These are phyloP conservation scores for Drosophila ezoana DNA, from an alignment of 2,888 invertebrate genomes.

Conservation along the genomic window DNA sequence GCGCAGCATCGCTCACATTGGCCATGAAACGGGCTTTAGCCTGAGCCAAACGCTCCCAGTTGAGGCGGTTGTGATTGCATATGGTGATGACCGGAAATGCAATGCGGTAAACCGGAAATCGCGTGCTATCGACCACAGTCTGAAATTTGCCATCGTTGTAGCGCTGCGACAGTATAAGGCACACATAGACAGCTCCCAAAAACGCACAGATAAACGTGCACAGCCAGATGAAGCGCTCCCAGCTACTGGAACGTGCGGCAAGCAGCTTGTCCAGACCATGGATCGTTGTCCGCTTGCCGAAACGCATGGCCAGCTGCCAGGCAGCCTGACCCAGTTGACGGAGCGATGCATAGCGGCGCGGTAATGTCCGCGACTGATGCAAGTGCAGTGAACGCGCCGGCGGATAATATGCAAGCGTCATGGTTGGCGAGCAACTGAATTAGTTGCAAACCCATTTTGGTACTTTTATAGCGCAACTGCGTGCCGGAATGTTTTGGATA, in stretches of 20 bases:
- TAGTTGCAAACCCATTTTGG: neutral
- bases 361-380: constrained; percentile 9
- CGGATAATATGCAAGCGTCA: constrained; percentile 59
- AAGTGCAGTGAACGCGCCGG: constrained; percentile 44
- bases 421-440: constrained; percentile 48
- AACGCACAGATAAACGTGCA: constrained; percentile 77
- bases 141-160: constrained; percentile 81
- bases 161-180: constrained; percentile 80
- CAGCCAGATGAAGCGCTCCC: constrained; percentile 80
- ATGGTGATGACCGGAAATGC: constrained; percentile 83
- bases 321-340: constrained; percentile 37
- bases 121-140: constrained; percentile 84
- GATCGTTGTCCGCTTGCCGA: constrained; percentile 80
- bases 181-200: constrained; percentile 79
- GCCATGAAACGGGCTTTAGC: constrained; percentile 79
- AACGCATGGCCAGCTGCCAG: constrained; percentile 68
- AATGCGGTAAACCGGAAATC: constrained; percentile 81
- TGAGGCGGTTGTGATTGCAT: constrained; percentile 83
- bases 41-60: constrained; percentile 80
- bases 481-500: constrained; percentile 57
- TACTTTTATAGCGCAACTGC: constrained; percentile 60
- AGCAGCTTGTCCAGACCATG: constrained; percentile 81
- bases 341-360: constrained; percentile 28
- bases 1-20: constrained; percentile 52
- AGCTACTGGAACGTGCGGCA: constrained; percentile 58